Percentiles rank a stretch among this genome's conserved stretches.
These are phyloP conservation scores for Chiridota heheva DNA, from an alignment of 35 echinoderm and acorn worm species.

Conservation along the genomic window DNA sequence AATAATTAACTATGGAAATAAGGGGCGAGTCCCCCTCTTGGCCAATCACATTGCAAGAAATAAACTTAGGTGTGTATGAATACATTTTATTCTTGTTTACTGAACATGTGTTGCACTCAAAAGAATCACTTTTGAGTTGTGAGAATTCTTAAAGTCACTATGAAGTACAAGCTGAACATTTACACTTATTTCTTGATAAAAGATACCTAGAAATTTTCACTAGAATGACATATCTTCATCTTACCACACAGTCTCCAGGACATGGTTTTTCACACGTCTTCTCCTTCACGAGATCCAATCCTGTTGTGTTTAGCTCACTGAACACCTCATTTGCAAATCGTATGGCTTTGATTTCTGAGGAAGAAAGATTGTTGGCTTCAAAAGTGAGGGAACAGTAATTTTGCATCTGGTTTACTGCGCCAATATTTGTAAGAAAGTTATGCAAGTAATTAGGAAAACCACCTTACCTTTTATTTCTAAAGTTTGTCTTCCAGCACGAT, in stretches of 20 bases:
- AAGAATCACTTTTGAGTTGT: background rate
- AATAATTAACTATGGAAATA: too few species aligned
- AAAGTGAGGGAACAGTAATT: background rate
- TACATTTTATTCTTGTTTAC: background rate
- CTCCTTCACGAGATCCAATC: slow-evolving; percentile 54
- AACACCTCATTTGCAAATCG: slow-evolving; percentile 17
- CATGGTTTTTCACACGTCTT: slow-evolving; percentile 65
- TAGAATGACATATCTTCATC: background rate
- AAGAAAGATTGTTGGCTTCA: background rate
- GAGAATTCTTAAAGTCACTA: background rate
- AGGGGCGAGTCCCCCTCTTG: too few species aligned
- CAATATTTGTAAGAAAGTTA: background rate
- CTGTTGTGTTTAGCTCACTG: slow-evolving; percentile 48
- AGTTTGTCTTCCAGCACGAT: background rate
- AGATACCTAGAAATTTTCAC: background rate
- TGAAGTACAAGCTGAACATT: background rate
- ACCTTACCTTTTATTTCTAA: background rate
- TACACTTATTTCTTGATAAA: background rate
- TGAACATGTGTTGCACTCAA: background rate
- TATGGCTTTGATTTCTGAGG: background rate
- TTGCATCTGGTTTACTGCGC: background rate
- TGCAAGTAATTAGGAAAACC: background rate
- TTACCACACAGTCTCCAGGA: slow-evolving; percentile 93
- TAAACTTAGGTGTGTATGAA: background rate
- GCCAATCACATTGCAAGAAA: too few species aligned